A percentile compares a stretch with the other conserved stretches of the same genome.
These are phyloP conservation scores for Rhinoderma darwinii DNA, from an alignment of 2,113 vertebrate genomes.

Conservation along the genomic window DNA sequence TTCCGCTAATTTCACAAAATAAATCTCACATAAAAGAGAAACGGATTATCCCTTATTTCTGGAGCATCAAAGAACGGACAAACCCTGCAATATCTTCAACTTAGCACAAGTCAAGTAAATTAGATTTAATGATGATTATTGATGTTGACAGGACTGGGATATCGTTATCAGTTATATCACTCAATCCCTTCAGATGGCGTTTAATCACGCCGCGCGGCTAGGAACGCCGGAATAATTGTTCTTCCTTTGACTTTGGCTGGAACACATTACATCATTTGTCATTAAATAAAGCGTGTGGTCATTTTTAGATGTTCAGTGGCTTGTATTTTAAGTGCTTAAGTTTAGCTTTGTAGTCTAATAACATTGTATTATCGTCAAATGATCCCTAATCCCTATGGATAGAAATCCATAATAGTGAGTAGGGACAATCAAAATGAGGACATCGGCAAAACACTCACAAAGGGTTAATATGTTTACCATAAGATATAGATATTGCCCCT, in stretches of 20 bases:
- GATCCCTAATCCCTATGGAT: neutral
- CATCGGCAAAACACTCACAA: neutral
- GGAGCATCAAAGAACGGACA: neutral
- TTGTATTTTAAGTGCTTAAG: too few relatives aligned
- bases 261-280: slow-evolving; percentile 20
- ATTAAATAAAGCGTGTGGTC: neutral
- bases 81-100: neutral
- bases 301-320: neutral
- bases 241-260: slow-evolving; percentile 40
- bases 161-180: neutral
- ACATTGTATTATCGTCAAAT: neutral
- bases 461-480: neutral
- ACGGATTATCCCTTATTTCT: slow-evolving; percentile 9
- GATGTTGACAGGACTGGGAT: slow-evolving; percentile 46
- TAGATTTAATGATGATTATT: slow-evolving; percentile 32
- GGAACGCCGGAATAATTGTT: slow-evolving; percentile 32
- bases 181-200: neutral
- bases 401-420: neutral
- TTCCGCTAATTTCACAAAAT: neutral
- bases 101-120: slow-evolving; percentile 28
- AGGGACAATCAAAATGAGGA: neutral
- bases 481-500: too few relatives aligned
- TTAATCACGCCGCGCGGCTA: neutral
- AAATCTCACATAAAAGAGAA: slow-evolving; percentile 24
- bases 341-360: neutral